A percentile compares a stretch with the other conserved stretches of the same genome.
phyloP scores from a whole-genome alignment of 2,888 invertebrate species.

The Eristalis tenax region DNA sequence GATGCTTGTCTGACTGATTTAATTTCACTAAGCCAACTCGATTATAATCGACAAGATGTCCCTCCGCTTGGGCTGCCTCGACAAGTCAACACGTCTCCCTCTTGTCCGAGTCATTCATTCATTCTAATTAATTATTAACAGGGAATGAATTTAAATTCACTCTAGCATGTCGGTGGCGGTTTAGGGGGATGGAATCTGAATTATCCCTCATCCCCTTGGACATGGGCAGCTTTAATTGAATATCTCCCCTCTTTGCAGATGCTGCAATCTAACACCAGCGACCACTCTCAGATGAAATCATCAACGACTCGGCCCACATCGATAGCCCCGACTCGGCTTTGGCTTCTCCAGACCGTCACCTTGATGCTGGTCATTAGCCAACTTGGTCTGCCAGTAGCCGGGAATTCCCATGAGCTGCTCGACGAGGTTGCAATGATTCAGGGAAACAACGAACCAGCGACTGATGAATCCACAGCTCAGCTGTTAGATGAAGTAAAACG shows the following conservation, averaged over 20 bases:
- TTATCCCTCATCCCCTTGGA: not conserved
- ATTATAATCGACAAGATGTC: not conserved
- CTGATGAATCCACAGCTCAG: conserved; percentile 26
- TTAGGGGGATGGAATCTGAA: not conserved
- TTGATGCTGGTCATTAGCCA: conserved; percentile 4
- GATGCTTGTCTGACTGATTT: not conserved
- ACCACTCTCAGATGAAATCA: not conserved
- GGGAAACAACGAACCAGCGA: conserved; percentile 7
- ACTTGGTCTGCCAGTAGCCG: not conserved
- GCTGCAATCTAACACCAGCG: not conserved
- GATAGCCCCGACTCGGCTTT: not conserved
- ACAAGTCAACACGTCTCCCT: not conserved
- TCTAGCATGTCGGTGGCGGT: not conserved
- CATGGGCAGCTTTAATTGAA: not conserved
- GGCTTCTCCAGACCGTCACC: not conserved
- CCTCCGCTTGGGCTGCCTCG: not conserved
- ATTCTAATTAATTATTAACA: conserved; percentile 14
- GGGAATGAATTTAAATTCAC: conserved; percentile 24
- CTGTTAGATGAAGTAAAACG: conserved; percentile 80
- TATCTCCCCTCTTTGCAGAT: not conserved
- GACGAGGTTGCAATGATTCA: conserved; percentile 38
- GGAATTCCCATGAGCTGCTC: conserved; percentile 21
- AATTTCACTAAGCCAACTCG: not conserved
- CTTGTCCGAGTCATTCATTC: not conserved
- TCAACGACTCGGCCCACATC: not conserved